A percentile compares a stretch with the other conserved stretches of the same genome.
These are phyloP conservation scores for Pongo abelii DNA, from an alignment of 2,113 vertebrate genomes.

Conservation along the genomic window DNA sequence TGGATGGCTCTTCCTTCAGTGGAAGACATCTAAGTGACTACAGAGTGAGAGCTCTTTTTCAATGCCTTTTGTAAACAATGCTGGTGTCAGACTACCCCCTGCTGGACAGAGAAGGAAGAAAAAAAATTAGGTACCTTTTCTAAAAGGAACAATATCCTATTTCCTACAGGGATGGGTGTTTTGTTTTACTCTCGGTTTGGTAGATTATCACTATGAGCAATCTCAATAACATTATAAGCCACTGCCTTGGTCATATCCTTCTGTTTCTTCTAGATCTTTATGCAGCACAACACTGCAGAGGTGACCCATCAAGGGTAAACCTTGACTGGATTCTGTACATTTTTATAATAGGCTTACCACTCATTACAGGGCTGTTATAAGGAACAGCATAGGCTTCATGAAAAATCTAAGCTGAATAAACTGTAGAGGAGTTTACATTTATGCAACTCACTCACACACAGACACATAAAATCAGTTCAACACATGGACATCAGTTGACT, in stretches of 20 bases:
- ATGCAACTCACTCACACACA: not conserved
- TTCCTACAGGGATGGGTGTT: not conserved
- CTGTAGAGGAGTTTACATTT: not conserved
- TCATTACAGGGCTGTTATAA: not conserved
- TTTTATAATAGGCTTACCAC: not conserved
- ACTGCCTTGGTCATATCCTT: not conserved
- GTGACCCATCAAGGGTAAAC: not conserved
- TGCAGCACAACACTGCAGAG: not conserved
- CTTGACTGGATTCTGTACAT: not conserved
- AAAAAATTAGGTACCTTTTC: not conserved
- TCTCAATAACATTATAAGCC: not conserved
- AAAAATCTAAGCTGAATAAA: constrained; percentile 29
- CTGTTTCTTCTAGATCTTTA: not conserved
- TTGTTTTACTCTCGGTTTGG: not conserved
- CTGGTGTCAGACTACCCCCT: constrained; percentile 82
- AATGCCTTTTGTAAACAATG: constrained; percentile 16
- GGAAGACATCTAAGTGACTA: constrained; percentile 64
- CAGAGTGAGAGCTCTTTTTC: not conserved
- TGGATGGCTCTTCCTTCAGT: constrained; percentile 69
- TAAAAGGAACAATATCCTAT: not conserved
- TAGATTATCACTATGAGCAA: not conserved
- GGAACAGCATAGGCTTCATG: not conserved
- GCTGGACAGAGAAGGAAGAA: constrained; percentile 65
- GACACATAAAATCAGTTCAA: not conserved
- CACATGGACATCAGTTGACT: not conserved